phyloP scores from a whole-genome alignment of 2,888 invertebrate species.

The Crepidodera aurea region DNA sequence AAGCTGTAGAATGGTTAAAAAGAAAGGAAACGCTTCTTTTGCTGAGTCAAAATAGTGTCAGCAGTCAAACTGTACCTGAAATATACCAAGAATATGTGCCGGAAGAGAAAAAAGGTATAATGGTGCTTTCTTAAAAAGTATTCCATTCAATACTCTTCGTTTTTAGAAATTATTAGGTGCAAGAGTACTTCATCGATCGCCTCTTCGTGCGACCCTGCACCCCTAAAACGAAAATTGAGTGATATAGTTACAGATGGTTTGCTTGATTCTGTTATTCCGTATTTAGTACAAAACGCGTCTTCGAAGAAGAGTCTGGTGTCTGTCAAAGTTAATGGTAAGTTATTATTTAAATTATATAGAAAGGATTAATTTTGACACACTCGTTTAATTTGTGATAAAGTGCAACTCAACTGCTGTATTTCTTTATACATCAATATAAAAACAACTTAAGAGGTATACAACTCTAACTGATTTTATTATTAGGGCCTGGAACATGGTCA shows the following conservation, averaged over 20 bases:
- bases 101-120: slow-evolving; percentile 46
- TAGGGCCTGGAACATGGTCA: too few relatives aligned
- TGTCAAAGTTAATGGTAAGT: slow-evolving; percentile 13
- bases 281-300: slow-evolving; percentile 65
- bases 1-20: slow-evolving; percentile 64
- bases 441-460: too few relatives aligned
- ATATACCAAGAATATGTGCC: background rate
- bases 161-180: background rate
- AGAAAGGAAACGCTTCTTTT: slow-evolving; percentile 61
- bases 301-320: slow-evolving; percentile 51
- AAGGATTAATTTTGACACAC: too few relatives aligned
- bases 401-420: too few relatives aligned
- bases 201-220: slow-evolving; percentile 40
- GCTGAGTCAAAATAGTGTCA: slow-evolving; percentile 46
- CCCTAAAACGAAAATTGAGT: slow-evolving; percentile 53
- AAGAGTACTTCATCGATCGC: slow-evolving; percentile 28
- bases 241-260: slow-evolving; percentile 83
- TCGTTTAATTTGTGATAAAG: too few relatives aligned
- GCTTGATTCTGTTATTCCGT: slow-evolving; percentile 82
- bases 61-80: slow-evolving; percentile 50
- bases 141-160: too few relatives aligned
- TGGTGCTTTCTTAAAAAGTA: background rate
- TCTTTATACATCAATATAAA: too few relatives aligned
- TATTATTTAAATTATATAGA: too few relatives aligned
- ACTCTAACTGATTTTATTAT: too few relatives aligned